These are phyloP conservation scores for Rhaphigaster nebulosa DNA, from an alignment of 2,888 invertebrate species.

Conservation along the genomic window DNA sequence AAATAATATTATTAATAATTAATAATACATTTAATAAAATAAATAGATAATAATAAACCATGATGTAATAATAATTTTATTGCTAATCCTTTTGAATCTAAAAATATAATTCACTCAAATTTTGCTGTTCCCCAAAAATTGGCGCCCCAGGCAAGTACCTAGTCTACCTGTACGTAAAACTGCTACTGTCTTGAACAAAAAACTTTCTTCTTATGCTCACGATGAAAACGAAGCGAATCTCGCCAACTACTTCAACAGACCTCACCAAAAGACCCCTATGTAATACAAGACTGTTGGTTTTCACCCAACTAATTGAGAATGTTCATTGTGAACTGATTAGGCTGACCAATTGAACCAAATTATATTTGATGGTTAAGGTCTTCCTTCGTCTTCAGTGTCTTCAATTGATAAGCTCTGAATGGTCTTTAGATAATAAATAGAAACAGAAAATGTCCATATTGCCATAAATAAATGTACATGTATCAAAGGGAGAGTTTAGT, in stretches of 20 bases:
- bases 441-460: background rate
- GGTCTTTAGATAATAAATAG: background rate
- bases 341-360: conserved; percentile 50
- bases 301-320: conserved; percentile 46
- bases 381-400: conserved; percentile 21
- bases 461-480: background rate
- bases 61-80: no score
- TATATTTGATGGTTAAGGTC: conserved; percentile 23
- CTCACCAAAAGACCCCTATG: conserved; percentile 21
- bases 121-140: no score
- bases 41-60: no score
- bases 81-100: no score
- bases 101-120: no score
- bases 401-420: conserved; percentile 12
- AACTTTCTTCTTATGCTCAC: background rate
- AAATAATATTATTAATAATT: no score
- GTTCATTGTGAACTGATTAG: conserved; percentile 55
- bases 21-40: no score
- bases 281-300: conserved; percentile 19
- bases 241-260: background rate
- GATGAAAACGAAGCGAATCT: background rate
- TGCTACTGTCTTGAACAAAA: no score
- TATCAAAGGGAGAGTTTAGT: background rate
- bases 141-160: no score
- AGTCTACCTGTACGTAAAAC: no score